phyloP scores from a whole-genome alignment of 2,888 invertebrate species.

The Cheilosia scutellata region DNA sequence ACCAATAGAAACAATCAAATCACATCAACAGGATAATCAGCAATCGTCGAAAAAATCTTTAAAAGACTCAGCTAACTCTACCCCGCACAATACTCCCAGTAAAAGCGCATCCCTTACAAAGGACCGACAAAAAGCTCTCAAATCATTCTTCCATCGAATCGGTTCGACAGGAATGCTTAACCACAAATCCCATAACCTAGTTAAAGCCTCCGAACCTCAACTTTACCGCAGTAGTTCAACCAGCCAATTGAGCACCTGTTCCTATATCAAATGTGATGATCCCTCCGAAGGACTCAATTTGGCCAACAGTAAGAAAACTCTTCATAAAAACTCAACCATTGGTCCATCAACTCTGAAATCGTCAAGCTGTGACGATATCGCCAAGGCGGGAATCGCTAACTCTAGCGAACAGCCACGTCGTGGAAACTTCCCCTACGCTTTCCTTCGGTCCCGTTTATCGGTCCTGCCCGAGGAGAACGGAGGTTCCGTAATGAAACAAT shows the following conservation, averaged over 20 bases:
- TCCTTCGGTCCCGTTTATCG: slow-evolving; percentile 90
- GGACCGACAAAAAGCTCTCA: slow-evolving; percentile 86
- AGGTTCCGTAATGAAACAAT: slow-evolving; percentile 84
- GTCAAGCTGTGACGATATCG: slow-evolving; percentile 90
- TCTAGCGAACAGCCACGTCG: slow-evolving; percentile 85
- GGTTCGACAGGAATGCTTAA: slow-evolving; percentile 91
- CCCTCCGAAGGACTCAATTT: slow-evolving; percentile 91
- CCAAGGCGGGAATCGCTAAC: slow-evolving; percentile 85
- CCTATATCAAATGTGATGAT: slow-evolving; percentile 91
- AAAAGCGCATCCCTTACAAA: slow-evolving; percentile 66
- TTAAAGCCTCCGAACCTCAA: slow-evolving; percentile 82
- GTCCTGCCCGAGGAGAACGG: slow-evolving; percentile 90
- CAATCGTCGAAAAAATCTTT: slow-evolving; percentile 15
- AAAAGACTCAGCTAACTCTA: slow-evolving; percentile 18
- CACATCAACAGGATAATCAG: slow-evolving; percentile 77
- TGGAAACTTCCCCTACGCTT: slow-evolving; percentile 91
- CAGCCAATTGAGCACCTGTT: slow-evolving; percentile 88
- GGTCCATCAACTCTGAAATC: slow-evolving; percentile 85
- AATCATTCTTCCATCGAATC: slow-evolving; percentile 90
- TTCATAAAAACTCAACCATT: slow-evolving; percentile 82
- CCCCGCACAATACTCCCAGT: slow-evolving; percentile 45
- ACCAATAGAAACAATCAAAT: slow-evolving; percentile 85
- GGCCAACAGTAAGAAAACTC: slow-evolving; percentile 84
- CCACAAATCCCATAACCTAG: slow-evolving; percentile 83
- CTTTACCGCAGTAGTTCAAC: slow-evolving; percentile 92